A percentile compares a stretch with the other conserved stretches of the same genome.
These are phyloP conservation scores for Indicator indicator DNA, from an alignment of 2,113 vertebrate species.

Conservation along the genomic window DNA sequence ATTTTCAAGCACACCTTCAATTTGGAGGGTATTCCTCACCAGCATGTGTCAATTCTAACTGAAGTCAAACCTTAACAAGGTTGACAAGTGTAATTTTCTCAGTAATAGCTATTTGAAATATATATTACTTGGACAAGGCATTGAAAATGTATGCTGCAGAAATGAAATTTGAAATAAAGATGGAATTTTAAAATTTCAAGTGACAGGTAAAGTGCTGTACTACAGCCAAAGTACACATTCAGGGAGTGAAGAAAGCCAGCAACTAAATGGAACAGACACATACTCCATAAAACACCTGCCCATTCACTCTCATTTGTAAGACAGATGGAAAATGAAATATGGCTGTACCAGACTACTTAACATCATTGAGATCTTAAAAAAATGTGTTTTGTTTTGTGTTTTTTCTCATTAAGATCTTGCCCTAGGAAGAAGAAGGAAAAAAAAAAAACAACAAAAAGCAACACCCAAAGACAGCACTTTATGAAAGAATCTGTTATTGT, in stretches of 20 bases:
- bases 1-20: not conserved
- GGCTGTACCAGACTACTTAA: not conserved
- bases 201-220: not conserved
- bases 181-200: not conserved
- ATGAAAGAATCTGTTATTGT: not conserved
- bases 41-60: not conserved
- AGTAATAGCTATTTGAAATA: conserved; percentile 5
- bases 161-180: not conserved
- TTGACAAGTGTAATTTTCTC: not conserved
- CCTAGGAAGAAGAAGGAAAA: not conserved
- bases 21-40: not conserved
- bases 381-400: too few species aligned
- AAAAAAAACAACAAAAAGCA: not conserved
- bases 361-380: not conserved
- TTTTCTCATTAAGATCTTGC: not conserved
- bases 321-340: not conserved
- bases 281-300: not conserved
- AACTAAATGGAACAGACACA: not conserved
- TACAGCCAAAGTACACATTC: not conserved
- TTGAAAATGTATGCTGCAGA: not conserved
- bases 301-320: not conserved
- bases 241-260: not conserved
- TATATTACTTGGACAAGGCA: not conserved
- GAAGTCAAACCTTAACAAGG: not conserved
- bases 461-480: not conserved